Evolutionary conservation across 2,888 invertebrate species (phyloP), one percentile per base, ranked within the genome.

Genomic region (Dynastes tityus): DNA sequence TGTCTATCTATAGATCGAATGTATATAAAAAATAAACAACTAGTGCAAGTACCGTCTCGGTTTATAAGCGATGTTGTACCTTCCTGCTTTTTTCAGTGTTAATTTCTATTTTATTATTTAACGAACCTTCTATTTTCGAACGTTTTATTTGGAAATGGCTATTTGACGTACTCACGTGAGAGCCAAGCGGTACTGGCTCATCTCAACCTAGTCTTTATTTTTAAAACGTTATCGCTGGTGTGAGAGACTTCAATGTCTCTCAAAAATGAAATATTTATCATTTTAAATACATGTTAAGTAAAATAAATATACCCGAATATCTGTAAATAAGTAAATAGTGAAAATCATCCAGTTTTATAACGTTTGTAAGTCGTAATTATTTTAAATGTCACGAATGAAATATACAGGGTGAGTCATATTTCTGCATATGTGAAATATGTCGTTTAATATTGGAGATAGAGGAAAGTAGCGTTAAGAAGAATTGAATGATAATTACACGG

Each of bases 81-180:
- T 58, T 58, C 55, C 55, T 58, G 55, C 9, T 63, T 63, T 63
- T 63, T 63, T 29, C 8, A 29, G 13, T 5, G 55, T 22, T 22
- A 63, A 29, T 29, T 32, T 63, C 32, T 58, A 58, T 53, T 70
- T 53, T 58, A 73, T 73, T 58, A 40, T 73, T 58, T 58, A 61
- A 73, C 58, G 9, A 40, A 73, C 73, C 58, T 73, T 73, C 73
- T 73, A 73, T 73, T 73, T 73, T 73, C 16, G 73, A 73, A 73
- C 58, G 73, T 73, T 73, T 73, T 73, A 73, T 73, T 73, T 73
- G 58, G 40, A 73, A 58, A 37, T 58, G 55, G 32, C 73, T 58
- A 58, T 16, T 73, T 73, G 73, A 73, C 32, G 40, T 61, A 45
- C 32, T 61, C 37, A 27, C 2, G 58, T 22, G 11, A 40, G 40